phyloP scores from a whole-genome alignment of 2,888 invertebrate species.

The Rotaria magnacalcarata region DNA sequence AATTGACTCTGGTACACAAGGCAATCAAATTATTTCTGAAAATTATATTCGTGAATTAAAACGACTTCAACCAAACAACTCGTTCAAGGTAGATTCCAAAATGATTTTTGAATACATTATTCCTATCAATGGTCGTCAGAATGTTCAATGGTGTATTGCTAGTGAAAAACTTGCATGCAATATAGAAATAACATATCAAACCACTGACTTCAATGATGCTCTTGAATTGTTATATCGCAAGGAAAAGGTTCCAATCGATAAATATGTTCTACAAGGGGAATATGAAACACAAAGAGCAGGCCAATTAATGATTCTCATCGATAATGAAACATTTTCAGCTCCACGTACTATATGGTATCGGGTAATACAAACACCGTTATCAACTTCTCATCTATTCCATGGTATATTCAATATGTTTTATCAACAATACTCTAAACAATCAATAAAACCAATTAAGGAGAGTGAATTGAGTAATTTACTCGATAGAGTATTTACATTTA shows the following conservation, averaged over 20 bases:
- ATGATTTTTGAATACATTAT: too few species aligned
- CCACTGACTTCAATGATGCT: background rate
- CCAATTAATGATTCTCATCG: background rate
- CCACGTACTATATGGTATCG: conserved; percentile 23
- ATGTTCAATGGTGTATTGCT: conserved; percentile 27
- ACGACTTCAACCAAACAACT: background rate
- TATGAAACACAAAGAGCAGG: background rate
- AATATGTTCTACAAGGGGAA: background rate
- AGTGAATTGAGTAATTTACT: background rate
- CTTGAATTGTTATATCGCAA: background rate
- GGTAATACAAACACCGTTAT: background rate
- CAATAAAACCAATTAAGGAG: background rate
- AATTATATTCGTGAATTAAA: conserved; percentile 30
- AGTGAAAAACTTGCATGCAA: background rate
- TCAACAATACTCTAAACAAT: background rate
- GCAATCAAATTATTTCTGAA: background rate
- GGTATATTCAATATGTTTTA: conserved; percentile 12
- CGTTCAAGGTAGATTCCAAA: background rate
- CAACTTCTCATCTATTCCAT: conserved; percentile 22
- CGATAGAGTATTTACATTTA: conserved; percentile 11
- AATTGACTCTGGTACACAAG: background rate
- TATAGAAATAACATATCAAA: background rate
- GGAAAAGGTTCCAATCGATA: background rate
- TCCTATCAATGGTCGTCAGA: background rate
- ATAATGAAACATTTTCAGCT: background rate